Base-by-base conservation (phyloP, 2,797 vertebrate genomes). In the Garrulus glandarius region DNA sequence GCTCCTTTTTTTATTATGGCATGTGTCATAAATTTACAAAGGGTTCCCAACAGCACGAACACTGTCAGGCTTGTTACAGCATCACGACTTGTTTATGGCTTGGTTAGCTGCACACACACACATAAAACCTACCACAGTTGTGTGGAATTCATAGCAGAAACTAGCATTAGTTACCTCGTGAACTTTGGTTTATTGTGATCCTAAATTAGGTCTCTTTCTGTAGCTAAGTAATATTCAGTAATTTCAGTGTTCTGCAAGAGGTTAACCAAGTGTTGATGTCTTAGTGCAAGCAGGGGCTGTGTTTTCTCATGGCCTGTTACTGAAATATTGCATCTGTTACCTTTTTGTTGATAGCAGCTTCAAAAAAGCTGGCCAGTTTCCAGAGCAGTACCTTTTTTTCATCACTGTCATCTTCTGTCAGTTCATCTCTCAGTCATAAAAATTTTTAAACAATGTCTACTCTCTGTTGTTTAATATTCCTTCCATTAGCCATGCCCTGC, bases 331-430 rank as follows among this genome's bases (percentile, higher is more conserved):
- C 20, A 26, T 92, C 82, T 84, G 52, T 91, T 95, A 37, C 84
- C 47, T 79, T n/a, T 63, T 84, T 78, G 63, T 43, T 87, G 91
- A 91, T 57, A 53, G 68, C 92, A 90, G 87, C 49, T 71, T 91
- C 43, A 72, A 68, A 70, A 79, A 72, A 69, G 5, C 52, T 81
- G 90, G 76, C 87, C 60, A 15, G 1, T 64, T 88, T 87, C 79
- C 92, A 93, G 71, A 72, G 52, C 90, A 20, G 65, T 22, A 21
- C 59, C 94, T 95, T 95, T 91, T 84, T 84, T 92, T 95, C 37
- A 34, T 95, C 86, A 84, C 87, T 96, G 91, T 96, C 94, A 94
- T 56, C 49, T 89, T 60, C 65, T 92, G 64, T 94, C 89, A 72
- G 72, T 82, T 91, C 78, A 87, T 87, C 84, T 85, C 76, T 88